Evolutionary conservation across 2,797 vertebrate genomes (phyloP).

Genomic region (Zalophus californianus): DNA sequence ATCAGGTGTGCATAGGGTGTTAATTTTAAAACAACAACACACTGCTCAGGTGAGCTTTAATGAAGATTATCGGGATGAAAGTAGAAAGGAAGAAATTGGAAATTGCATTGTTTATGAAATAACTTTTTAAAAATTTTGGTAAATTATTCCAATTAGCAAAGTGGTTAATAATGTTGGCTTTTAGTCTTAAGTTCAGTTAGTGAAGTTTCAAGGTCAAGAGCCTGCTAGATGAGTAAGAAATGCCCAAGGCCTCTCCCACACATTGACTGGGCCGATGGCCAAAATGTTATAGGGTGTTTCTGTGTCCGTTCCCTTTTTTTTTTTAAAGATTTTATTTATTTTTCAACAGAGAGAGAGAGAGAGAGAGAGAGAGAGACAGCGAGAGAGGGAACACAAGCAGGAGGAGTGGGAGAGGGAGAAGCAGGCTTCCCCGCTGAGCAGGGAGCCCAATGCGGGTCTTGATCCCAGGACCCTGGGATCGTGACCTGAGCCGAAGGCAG

Average conservation of each 20-base stretch:
- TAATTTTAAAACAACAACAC: slow-evolving; percentile 1
- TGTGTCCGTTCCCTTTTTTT: neutral
- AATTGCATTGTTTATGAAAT: neutral
- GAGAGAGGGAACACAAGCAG: too few species aligned
- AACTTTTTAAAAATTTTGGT: neutral
- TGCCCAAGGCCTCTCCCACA: neutral
- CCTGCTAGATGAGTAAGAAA: neutral
- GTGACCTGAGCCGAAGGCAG: too few species aligned
- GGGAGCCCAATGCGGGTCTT: too few species aligned
- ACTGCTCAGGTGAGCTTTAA: neutral
- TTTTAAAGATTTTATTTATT: too few species aligned
- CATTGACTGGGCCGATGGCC: neutral
- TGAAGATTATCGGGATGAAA: neutral
- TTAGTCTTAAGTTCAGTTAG: slow-evolving; percentile 6
- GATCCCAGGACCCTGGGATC: too few species aligned
- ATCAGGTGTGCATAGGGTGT: neutral
- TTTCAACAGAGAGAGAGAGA: too few species aligned
- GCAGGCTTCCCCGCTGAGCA: too few species aligned
- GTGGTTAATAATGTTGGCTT: slow-evolving; percentile 22
- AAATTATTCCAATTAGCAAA: slow-evolving; percentile 46
- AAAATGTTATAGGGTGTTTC: neutral
- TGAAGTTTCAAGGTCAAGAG: neutral
- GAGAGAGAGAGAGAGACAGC: too few species aligned
- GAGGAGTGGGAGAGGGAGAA: too few species aligned
- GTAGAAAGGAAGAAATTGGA: neutral